Evolutionary conservation across 2,888 invertebrate genomes (phyloP).

Genomic region (Quadroppia sp.): DNA sequence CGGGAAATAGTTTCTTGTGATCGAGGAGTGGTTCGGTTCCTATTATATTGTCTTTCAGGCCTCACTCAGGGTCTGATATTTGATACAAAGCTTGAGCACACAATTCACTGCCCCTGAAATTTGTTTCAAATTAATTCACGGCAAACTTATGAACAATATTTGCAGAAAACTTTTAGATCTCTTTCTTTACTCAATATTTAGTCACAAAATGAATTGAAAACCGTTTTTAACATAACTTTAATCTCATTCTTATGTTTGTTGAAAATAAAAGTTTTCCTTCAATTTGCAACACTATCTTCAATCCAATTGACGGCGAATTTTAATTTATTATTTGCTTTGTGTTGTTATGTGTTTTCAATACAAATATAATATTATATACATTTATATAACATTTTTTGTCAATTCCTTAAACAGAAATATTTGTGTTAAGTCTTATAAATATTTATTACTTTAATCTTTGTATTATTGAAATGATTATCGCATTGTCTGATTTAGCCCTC

Average conservation of each 20-base stretch:
- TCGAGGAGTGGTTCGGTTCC: background rate
- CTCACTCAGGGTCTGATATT: background rate
- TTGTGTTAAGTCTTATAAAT: constrained; percentile 18
- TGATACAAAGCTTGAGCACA: background rate
- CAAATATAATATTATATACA: background rate
- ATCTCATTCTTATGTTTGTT: too few relatives aligned
- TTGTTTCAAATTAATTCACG: background rate
- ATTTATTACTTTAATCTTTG: constrained; percentile 22
- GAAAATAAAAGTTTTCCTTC: too few relatives aligned
- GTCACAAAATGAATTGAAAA: too few relatives aligned
- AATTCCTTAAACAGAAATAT: background rate
- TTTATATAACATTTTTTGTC: background rate
- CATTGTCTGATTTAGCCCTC: background rate
- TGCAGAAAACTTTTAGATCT: too few relatives aligned
- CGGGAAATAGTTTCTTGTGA: background rate
- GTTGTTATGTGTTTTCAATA: too few relatives aligned
- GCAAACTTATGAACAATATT: too few relatives aligned
- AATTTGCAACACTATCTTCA: too few relatives aligned
- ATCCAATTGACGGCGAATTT: too few relatives aligned
- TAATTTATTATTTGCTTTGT: too few relatives aligned
- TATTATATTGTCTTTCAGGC: background rate
- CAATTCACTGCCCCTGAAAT: background rate
- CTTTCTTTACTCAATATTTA: too few relatives aligned
- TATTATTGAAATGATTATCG: background rate
- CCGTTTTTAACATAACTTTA: too few relatives aligned